phyloP scores from a whole-genome alignment of 2,888 invertebrate genomes.

The Caenorhabditis sulstoni region DNA sequence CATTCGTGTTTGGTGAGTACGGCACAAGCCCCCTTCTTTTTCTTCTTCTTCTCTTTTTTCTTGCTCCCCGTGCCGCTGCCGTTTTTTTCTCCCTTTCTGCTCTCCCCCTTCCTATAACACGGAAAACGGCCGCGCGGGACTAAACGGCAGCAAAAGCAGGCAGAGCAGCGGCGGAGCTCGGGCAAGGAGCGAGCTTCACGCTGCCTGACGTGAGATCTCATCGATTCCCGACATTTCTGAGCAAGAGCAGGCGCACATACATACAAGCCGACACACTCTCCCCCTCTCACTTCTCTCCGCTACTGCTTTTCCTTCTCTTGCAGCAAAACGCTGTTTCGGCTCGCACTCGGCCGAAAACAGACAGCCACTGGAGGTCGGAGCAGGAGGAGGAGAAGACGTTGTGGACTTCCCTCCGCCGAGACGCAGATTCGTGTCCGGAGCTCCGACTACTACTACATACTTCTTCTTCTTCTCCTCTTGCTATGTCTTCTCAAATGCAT shows the following conservation, averaged over 20 bases:
- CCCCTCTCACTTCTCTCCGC: constrained; percentile 8
- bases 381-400: constrained; percentile 27
- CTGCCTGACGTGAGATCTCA: constrained; percentile 63
- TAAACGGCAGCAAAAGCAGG: constrained; percentile 50
- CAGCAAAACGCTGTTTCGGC: constrained; percentile 11
- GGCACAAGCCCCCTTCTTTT: constrained; percentile 33
- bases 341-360: constrained; percentile 26
- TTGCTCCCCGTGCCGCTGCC: constrained; percentile 17
- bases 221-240: constrained; percentile 57
- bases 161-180: constrained; percentile 27
- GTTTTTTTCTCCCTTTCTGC: constrained; percentile 30
- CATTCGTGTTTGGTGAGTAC: constrained; percentile 58
- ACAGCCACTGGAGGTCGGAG: constrained; percentile 2
- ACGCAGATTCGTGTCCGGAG: constrained; percentile 36
- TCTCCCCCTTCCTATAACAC: constrained; percentile 49
- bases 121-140: constrained; percentile 57
- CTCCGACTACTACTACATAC: constrained; percentile 15
- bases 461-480: constrained; percentile 23
- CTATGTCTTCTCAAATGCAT: constrained; percentile 12
- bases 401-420: constrained; percentile 30
- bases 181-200: constrained; percentile 47
- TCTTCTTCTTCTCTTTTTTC: constrained; percentile 26
- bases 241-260: constrained; percentile 14
- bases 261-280: background rate
- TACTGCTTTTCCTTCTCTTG: constrained; percentile 39